Conservation (phyloP, 2,113 vertebrate species). For the Amphiprion ocellaris region DNA sequence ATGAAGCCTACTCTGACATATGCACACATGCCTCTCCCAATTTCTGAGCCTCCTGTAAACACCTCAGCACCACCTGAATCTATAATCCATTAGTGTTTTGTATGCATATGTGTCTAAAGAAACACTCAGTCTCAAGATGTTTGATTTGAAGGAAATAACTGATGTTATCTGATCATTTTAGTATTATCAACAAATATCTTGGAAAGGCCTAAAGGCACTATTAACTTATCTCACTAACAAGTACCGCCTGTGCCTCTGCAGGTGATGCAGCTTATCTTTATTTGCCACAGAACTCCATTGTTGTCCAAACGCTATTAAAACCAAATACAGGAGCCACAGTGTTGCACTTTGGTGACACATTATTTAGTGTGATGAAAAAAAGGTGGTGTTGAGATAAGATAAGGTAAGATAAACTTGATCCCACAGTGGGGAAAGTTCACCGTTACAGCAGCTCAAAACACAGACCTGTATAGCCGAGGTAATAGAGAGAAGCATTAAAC, state of each 20-base stretch:
- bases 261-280: not conserved
- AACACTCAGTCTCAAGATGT: not conserved
- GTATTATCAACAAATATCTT: not conserved
- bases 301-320: slow-evolving; percentile 2
- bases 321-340: too few species aligned
- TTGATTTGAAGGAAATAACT: not conserved
- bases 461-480: not conserved
- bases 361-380: too few species aligned
- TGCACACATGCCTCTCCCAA: not conserved
- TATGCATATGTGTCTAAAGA: not conserved
- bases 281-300: not conserved
- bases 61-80: not conserved
- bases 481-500: not conserved
- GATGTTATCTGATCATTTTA: not conserved
- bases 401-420: too few species aligned
- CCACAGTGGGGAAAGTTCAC: too few species aligned
- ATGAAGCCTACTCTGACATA: slow-evolving; percentile 22
- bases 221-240: not conserved
- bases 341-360: too few species aligned
- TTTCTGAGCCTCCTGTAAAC: not conserved
- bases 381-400: too few species aligned
- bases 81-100: not conserved
- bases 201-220: not conserved
- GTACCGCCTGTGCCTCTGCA: not conserved
- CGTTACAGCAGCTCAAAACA: too few species aligned